Percentiles rank a stretch among this genome's conserved stretches.
Evolutionary conservation across 2,888 invertebrate genomes (phyloP).

Genomic region (Dicyrtoma fusca): DNA sequence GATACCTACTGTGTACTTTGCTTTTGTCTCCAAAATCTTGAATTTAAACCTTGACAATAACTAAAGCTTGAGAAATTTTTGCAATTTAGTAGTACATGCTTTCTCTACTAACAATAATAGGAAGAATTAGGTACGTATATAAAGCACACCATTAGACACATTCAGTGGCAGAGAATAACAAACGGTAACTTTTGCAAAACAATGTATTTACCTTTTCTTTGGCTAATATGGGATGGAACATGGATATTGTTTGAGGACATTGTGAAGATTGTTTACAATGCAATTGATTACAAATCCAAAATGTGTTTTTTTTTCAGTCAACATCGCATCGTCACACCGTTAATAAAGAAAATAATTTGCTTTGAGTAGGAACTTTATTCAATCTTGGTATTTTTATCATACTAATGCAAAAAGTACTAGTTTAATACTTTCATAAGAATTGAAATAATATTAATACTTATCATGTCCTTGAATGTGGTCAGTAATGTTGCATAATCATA

Average conservation of each 20-base stretch:
- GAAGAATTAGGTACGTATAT: not conserved
- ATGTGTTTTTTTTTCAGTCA: conserved; percentile 25
- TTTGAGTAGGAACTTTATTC: conserved; percentile 16
- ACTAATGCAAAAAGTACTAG: too few species aligned
- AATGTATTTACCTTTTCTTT: conserved; percentile 2
- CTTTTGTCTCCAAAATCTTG: too few species aligned
- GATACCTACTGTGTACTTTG: too few species aligned
- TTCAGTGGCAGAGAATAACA: conserved; percentile 2
- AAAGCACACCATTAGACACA: conserved; percentile 6
- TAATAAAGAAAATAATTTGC: conserved; percentile 10
- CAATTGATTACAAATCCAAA: not conserved
- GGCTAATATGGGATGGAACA: not conserved
- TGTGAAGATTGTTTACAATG: not conserved
- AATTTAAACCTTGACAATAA: too few species aligned
- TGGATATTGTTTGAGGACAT: not conserved
- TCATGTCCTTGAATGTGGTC: too few species aligned
- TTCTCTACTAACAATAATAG: too few species aligned
- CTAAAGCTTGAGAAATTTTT: too few species aligned
- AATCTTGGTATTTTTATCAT: not conserved
- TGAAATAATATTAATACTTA: too few species aligned
- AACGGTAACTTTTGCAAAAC: not conserved
- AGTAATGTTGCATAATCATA: too few species aligned
- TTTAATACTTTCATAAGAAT: too few species aligned
- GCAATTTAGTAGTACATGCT: too few species aligned
- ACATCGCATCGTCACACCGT: not conserved